These are phyloP conservation scores for Drosophila pallidifrons DNA, from an alignment of 1,140 invertebrate genomes.

Conservation along the genomic window DNA sequence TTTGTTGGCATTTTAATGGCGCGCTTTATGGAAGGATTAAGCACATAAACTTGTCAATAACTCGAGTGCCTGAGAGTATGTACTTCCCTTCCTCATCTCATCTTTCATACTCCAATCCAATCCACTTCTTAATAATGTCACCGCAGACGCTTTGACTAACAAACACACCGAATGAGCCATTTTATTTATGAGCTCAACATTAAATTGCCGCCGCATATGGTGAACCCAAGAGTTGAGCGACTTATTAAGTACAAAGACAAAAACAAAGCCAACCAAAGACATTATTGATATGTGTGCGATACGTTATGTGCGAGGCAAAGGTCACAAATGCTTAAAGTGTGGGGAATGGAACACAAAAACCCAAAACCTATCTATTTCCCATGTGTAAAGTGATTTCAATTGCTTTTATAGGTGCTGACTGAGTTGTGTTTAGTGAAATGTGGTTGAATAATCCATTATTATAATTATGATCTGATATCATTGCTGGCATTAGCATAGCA, in stretches of 20 bases:
- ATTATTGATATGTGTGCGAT: slow-evolving; percentile 66
- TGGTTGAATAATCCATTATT: neutral
- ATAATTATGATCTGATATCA: slow-evolving; percentile 6
- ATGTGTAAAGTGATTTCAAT: slow-evolving; percentile 37
- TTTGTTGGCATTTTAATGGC: slow-evolving; percentile 84
- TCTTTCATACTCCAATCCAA: neutral
- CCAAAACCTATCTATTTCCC: slow-evolving; percentile 37
- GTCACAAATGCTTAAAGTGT: slow-evolving; percentile 24
- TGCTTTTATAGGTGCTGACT: slow-evolving; percentile 28
- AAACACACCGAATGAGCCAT: slow-evolving; percentile 64
- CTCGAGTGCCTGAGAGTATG: slow-evolving; percentile 67
- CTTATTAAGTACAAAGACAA: slow-evolving; percentile 79
- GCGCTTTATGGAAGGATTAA: slow-evolving; percentile 83
- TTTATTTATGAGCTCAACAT: slow-evolving; percentile 79
- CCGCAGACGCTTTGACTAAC: slow-evolving; percentile 71
- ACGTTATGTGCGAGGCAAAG: slow-evolving; percentile 10
- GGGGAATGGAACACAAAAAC: neutral
- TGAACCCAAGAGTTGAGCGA: slow-evolving; percentile 46
- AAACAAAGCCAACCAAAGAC: slow-evolving; percentile 62
- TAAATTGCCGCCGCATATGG: slow-evolving; percentile 77
- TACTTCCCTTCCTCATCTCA: neutral
- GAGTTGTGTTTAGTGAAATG: slow-evolving; percentile 24
- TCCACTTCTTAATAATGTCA: slow-evolving; percentile 73
- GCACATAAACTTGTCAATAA: slow-evolving; percentile 84
- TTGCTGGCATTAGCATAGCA: neutral